Conservation (phyloP, 2,113 vertebrate species). For the Mormoops blainvillei region DNA sequence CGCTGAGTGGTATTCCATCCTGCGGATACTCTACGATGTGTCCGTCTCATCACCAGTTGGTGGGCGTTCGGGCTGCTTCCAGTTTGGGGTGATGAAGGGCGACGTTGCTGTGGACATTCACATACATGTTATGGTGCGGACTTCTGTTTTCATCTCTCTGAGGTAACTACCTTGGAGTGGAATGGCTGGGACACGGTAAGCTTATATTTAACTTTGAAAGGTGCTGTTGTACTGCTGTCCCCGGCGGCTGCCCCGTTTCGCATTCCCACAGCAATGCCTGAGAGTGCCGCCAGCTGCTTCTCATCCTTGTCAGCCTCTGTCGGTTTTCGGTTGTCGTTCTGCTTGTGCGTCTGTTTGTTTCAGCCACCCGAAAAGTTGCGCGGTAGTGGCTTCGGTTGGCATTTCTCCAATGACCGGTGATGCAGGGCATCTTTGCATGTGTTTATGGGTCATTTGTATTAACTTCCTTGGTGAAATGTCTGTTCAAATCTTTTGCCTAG, state of each 20-base stretch:
- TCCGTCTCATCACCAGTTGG: background rate
- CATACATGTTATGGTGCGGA: background rate
- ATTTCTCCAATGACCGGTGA: background rate
- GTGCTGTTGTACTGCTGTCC: too few relatives aligned
- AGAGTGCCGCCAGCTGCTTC: background rate
- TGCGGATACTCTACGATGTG: background rate
- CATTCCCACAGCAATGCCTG: rapidly evolving
- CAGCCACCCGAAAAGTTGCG: background rate
- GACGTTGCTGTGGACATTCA: background rate
- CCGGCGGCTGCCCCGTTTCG: background rate
- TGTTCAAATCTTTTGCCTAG: too few relatives aligned
- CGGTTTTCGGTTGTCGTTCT: too few relatives aligned
- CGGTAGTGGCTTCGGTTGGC: background rate
- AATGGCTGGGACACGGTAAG: background rate
- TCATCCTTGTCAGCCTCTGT: background rate
- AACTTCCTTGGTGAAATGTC: background rate
- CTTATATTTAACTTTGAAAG: background rate
- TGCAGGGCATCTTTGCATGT: background rate
- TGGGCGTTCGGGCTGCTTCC: background rate
- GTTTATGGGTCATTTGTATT: background rate
- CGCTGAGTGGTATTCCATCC: background rate
- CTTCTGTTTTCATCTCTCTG: background rate
- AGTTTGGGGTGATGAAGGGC: too few relatives aligned
- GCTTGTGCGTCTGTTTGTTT: too few relatives aligned
- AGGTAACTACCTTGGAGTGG: background rate